phyloP scores from a whole-genome alignment of 2,888 invertebrate genomes.

The Biston stratarius region DNA sequence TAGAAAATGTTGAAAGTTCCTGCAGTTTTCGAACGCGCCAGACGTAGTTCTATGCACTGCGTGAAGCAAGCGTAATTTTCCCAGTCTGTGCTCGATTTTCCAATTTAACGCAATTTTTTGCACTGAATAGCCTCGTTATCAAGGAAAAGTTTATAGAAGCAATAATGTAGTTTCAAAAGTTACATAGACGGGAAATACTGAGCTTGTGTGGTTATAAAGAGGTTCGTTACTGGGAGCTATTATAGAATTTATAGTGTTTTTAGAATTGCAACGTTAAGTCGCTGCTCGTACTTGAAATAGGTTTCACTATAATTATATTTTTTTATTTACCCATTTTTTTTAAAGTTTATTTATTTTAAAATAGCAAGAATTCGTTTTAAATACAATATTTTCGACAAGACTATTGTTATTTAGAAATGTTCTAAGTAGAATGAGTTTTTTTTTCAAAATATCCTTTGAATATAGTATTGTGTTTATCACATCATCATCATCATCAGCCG shows the following conservation, averaged over 20 bases:
- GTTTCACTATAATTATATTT: too few relatives aligned
- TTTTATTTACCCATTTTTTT: too few relatives aligned
- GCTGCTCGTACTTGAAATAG: too few relatives aligned
- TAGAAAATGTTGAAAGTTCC: too few relatives aligned
- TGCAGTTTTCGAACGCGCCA: background rate
- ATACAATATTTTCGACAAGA: too few relatives aligned
- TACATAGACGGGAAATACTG: constrained; percentile 13
- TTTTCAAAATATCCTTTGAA: too few relatives aligned
- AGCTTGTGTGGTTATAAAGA: constrained; percentile 18
- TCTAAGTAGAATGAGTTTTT: too few relatives aligned
- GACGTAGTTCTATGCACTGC: constrained; percentile 17
- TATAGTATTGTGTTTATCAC: too few relatives aligned
- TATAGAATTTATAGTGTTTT: background rate
- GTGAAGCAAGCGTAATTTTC: constrained; percentile 53
- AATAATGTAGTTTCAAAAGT: constrained; percentile 23
- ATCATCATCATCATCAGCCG: too few relatives aligned
- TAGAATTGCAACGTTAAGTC: constrained; percentile 1
- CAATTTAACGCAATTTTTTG: constrained; percentile 54
- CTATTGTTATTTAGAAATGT: too few relatives aligned
- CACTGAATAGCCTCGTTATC: constrained; percentile 55
- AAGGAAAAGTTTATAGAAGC: constrained; percentile 26
- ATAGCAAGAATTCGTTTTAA: too few relatives aligned
- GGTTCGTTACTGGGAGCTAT: constrained; percentile 11
- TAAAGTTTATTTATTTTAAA: too few relatives aligned
- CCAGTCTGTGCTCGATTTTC: constrained; percentile 50